Conservation (phyloP, 92 coral and sea anemone species). For the Galaxea fascicularis region DNA sequence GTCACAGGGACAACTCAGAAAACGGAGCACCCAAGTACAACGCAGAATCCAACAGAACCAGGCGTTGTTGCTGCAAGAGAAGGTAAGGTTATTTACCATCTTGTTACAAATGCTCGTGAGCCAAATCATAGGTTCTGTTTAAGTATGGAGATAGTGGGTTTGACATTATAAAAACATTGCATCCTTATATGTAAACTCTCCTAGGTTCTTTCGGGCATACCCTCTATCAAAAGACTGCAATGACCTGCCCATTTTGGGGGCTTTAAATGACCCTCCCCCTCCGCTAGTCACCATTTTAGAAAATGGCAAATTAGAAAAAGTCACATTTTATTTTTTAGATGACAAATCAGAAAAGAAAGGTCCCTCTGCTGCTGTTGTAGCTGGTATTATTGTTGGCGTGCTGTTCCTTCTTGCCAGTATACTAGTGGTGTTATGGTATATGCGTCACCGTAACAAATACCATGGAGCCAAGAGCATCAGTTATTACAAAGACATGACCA, state of each 20-base stretch:
- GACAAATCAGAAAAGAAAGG: conserved; percentile 3
- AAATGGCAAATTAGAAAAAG: neutral
- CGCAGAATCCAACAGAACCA: neutral
- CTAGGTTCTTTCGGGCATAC: too few relatives aligned
- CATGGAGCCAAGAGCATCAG: conserved; percentile 64
- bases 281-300: neutral
- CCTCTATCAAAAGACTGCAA: too few relatives aligned
- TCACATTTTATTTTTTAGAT: neutral
- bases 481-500: conserved; percentile 82
- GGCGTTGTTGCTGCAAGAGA: neutral
- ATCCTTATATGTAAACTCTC: too few relatives aligned
- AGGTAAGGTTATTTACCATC: conserved; percentile 1
- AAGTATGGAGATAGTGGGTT: too few relatives aligned
- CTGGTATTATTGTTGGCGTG: conserved; percentile 53
- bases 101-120: neutral
- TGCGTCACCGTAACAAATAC: conserved; percentile 56
- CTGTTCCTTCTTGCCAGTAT: conserved; percentile 44
- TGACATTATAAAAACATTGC: too few relatives aligned
- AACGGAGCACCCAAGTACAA: neutral
- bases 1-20: neutral
- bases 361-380: conserved; percentile 35
- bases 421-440: conserved; percentile 52
- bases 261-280: neutral
- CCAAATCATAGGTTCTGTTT: too few relatives aligned
- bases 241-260: too few relatives aligned